Evolutionary conservation across 2,797 vertebrate species (phyloP).

Genomic region (Phoeniculus purpureus): DNA sequence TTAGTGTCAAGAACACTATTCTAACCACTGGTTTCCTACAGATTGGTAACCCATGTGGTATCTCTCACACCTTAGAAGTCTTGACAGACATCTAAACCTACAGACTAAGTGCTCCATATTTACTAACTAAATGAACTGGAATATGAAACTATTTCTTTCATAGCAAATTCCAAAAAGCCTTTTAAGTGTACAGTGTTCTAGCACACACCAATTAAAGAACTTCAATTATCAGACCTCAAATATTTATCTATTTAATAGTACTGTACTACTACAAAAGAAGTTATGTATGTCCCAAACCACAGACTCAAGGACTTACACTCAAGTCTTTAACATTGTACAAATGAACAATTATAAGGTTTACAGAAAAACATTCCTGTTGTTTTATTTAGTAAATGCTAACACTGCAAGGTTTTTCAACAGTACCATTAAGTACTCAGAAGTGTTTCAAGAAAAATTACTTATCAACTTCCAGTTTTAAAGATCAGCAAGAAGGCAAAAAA

Average conservation of each 20-base stretch:
- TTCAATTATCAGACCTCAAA: not conserved
- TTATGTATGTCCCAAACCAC: not conserved
- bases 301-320: not conserved
- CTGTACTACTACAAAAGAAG: not conserved
- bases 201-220: not conserved
- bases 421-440: not conserved
- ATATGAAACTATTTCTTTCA: not conserved
- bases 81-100: not conserved
- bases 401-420: not conserved
- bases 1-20: not conserved
- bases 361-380: not conserved
- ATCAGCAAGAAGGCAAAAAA: not conserved
- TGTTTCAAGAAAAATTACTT: not conserved
- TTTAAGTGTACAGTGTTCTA: not conserved
- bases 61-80: not conserved
- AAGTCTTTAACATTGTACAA: not conserved
- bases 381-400: not conserved
- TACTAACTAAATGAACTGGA: not conserved
- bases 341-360: not conserved
- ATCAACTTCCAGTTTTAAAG: not conserved
- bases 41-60: fast-evolving
- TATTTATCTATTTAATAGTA: not conserved
- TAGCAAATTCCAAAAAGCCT: not conserved
- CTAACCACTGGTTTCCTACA: not conserved
- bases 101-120: not conserved